Percentiles rank a stretch among this genome's conserved stretches.
These are phyloP conservation scores for Bambusicola thoracicus DNA, from an alignment of 2,113 vertebrate genomes.

Conservation along the genomic window DNA sequence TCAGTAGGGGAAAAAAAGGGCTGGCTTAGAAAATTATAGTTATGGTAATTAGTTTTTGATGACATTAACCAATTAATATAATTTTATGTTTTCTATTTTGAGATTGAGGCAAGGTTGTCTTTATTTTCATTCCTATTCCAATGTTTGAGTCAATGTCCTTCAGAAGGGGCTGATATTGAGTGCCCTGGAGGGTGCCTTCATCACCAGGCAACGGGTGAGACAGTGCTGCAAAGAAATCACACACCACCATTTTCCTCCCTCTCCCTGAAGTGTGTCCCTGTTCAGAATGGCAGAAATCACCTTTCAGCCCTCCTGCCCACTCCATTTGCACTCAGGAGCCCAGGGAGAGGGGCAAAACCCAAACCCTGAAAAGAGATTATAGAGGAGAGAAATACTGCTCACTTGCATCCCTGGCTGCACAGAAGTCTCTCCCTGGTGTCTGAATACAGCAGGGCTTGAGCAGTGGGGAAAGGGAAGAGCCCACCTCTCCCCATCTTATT, in stretches of 20 bases:
- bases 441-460: neutral
- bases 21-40: slow-evolving; percentile 61
- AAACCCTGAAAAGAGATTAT: neutral
- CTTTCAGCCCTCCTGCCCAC: neutral
- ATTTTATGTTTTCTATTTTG: slow-evolving; percentile 62
- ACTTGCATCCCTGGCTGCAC: neutral
- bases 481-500: neutral
- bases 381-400: neutral
- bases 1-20: neutral
- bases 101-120: slow-evolving; percentile 32
- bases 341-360: neutral
- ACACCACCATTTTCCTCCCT: neutral
- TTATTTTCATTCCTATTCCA: slow-evolving; percentile 45
- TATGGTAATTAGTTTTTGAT: slow-evolving; percentile 64
- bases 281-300: neutral
- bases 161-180: neutral
- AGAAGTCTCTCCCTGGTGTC: neutral
- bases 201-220: neutral
- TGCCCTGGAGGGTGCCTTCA: slow-evolving; percentile 3
- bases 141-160: neutral
- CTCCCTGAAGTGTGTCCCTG: neutral
- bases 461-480: neutral
- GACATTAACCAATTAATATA: slow-evolving; percentile 63
- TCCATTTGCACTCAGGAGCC: neutral
- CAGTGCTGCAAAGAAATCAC: neutral